These are phyloP conservation scores for Clangula hyemalis DNA, from an alignment of 2,797 vertebrate genomes.

Conservation along the genomic window DNA sequence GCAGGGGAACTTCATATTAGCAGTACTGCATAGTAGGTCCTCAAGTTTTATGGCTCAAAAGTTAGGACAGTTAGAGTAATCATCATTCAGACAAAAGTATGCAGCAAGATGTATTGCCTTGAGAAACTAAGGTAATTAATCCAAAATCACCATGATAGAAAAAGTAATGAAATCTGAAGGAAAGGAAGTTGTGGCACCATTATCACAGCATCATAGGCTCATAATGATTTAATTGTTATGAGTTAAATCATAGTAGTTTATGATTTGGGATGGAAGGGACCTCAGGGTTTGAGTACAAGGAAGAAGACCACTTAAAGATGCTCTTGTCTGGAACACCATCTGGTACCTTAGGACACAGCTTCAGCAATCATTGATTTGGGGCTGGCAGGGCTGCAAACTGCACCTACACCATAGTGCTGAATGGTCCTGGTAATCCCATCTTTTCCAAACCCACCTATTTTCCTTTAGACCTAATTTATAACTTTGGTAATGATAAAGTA, in stretches of 20 bases:
- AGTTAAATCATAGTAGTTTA: background rate
- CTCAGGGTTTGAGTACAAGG: background rate
- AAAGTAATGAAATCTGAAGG: background rate
- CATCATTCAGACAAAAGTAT: background rate
- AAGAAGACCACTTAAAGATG: background rate
- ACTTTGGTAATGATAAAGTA: background rate
- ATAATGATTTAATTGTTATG: background rate
- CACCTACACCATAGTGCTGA: background rate
- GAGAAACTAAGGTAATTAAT: conserved; percentile 19
- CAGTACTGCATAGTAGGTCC: background rate
- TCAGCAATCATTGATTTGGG: background rate
- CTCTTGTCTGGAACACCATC: background rate
- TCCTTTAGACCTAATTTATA: background rate
- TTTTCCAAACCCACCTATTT: background rate
- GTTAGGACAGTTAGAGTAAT: background rate
- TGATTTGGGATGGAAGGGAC: background rate
- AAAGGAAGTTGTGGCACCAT: background rate
- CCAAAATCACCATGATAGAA: background rate
- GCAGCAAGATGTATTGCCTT: background rate
- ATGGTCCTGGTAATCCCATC: background rate
- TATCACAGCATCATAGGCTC: background rate
- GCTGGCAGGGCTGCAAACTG: background rate
- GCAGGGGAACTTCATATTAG: background rate
- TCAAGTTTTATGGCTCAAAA: conserved; percentile 5
- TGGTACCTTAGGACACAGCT: background rate